These are phyloP conservation scores for Pipa parva DNA, from an alignment of 2,113 vertebrate species.

Conservation along the genomic window DNA sequence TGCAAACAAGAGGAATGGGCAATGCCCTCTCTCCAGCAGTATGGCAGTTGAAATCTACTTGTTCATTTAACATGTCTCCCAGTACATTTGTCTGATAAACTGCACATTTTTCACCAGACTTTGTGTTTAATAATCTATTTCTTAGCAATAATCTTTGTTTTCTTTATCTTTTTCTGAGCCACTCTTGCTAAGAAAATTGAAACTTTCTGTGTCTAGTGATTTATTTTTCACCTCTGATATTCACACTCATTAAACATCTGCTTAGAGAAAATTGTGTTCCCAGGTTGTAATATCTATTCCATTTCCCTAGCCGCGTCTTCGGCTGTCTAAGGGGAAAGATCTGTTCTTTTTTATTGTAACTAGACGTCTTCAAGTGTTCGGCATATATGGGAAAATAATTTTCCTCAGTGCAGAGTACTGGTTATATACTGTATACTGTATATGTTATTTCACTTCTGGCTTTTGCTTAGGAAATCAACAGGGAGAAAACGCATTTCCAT, in stretches of 20 bases:
- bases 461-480: no score
- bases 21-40: no score
- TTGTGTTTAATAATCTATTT: no score
- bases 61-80: no score
- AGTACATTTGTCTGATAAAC: no score
- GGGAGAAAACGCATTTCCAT: no score
- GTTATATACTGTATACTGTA: not conserved
- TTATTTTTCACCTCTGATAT: conserved; percentile 15
- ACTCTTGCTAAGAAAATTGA: conserved; percentile 15
- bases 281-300: conserved; percentile 23
- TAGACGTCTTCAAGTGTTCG: not conserved
- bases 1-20: no score
- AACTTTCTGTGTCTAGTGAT: conserved; percentile 6
- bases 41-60: no score
- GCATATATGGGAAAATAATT: conserved; percentile 1
- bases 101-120: no score
- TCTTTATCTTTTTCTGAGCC: conserved; percentile 20
- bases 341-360: not conserved
- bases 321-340: not conserved
- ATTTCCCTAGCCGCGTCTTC: conserved; percentile 17
- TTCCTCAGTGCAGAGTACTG: no score
- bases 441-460: no score
- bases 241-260: conserved; percentile 30
- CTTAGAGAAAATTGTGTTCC: not conserved
- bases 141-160: conserved; percentile 23